A percentile compares a stretch with the other conserved stretches of the same genome.
Evolutionary conservation across 2,113 vertebrate genomes (phyloP).

Genomic region (Trematomus loennbergii): DNA sequence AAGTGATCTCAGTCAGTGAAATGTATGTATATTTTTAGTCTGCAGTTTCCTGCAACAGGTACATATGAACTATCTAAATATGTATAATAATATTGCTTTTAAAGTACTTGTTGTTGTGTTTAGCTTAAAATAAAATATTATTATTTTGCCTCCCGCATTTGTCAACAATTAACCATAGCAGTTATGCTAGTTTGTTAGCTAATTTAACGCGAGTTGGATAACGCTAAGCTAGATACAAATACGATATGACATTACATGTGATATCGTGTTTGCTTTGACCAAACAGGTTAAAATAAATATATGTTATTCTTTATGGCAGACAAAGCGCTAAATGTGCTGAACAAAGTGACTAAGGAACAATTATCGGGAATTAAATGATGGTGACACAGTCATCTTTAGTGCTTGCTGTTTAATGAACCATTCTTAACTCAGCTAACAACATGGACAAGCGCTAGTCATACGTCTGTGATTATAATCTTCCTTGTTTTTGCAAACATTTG

Average conservation of each 20-base stretch:
- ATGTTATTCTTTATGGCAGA: not conserved
- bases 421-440: no score
- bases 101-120: not conserved
- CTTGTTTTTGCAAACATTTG: no score
- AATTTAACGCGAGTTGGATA: not conserved
- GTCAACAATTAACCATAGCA: not conserved
- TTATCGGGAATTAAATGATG: no score
- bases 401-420: no score
- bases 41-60: not conserved
- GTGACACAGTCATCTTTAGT: no score
- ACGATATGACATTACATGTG: no score
- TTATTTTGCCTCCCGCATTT: not conserved
- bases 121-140: not conserved
- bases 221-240: not conserved
- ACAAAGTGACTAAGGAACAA: not conserved
- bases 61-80: not conserved
- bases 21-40: not conserved
- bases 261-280: not conserved
- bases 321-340: not conserved
- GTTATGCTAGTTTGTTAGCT: not conserved
- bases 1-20: slow-evolving; percentile 5
- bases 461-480: no score
- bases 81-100: not conserved
- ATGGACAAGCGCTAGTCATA: no score
- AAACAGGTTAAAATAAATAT: not conserved